Evolutionary conservation across 2,113 vertebrate genomes (phyloP), one percentile per base, ranked within the genome.

Genomic region (Chionis minor): DNA sequence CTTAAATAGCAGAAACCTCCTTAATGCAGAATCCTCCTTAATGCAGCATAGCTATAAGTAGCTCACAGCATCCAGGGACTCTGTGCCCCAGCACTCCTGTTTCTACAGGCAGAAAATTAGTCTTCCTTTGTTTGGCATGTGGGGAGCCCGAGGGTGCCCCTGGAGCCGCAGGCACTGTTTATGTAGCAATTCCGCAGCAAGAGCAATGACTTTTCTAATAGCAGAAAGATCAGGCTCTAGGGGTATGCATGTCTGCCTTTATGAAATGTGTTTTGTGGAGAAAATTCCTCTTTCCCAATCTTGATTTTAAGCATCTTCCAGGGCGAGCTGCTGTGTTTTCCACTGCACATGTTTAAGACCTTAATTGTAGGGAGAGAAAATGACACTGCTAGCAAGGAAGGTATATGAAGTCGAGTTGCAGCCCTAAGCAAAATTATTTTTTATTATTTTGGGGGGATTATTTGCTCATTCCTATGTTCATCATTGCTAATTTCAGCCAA

Each of bases 21-120:
- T 83, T 89, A 90, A 77, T 62, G 62, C 35, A 42, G 77, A 87
- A 82, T 70, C 52, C 52, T 84, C 80, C 58, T 90, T 66, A 95
- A 90, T 54, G 72, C 56, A 74, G 16, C 8, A 28, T 8, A 56
- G 75, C 45, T 90, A 14, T 49, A 65, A 85, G 82, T 16, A 75
- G 86, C 71, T 95, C 12, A 0, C 4, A 24, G 59, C 33, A 65
- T 61, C 55, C 79, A 95, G 92, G 90, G 90, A 80, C 78, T 71
- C 74, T 32, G 3, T 77, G 81, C 81, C 81, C 73, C 87, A 81
- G 84, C 85, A 86, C 83, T 77, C 74, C 89, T 74, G 67, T 87
- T 95, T 90, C 81, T 90, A 59, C 74, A 94, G 81, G 75, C 89
- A 96, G 91, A 92, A 97, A 96, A 93, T 96, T 69, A 82, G 20